Evolutionary conservation across 37 sponge, comb jelly and placozoan genomes (phyloP), one percentile per base, ranked within the genome.

Genomic region (Corticium candelabrum): DNA sequence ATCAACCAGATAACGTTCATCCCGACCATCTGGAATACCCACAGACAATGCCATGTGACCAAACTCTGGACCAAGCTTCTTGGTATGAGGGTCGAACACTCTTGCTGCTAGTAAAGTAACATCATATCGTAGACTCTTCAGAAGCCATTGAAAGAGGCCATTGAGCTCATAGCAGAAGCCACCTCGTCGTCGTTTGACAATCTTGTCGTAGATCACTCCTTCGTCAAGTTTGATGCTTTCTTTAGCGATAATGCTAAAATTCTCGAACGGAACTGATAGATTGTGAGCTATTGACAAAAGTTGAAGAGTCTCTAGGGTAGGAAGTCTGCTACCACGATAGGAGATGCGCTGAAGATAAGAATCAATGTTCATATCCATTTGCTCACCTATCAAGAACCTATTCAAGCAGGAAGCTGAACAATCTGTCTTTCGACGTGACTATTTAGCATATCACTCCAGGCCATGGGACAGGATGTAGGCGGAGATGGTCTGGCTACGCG

Each of bases 151-250:
- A 21, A 50, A 50, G 62, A 50, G 62, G 62, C 62, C 21, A 21
- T 50, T 50, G 62, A 50, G 62, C 62, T 50, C 62, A 21, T 50
- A 50, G 62, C 62, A 50, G 62, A 50, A 50, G 62, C 62, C 62
- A 21, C 62, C 62, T 11, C 62, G 62, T 50, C 62, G 62, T 27
- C 21, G 11, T 50, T 11, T 21, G 62, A 50, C 62, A 21, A 50
- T 50, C 21, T 50, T 50, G 15, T 11, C 62, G 62, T 50, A 50
- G 62, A 50, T 50, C 15, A 11, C 15, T 21, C 15, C 11, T 50
- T 27, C 62, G 62, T 50, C 62, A 21, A 50, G 62, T 27, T 27
- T 21, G 62, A 50, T 50, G 21, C 15, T 11, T 21, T 11, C 21
- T 11, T 21, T 11, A 50, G 11, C 62, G 62, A 50, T 50, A 21